These are phyloP conservation scores for Eclectus roratus DNA, from an alignment of 2,113 vertebrate species.

Conservation along the genomic window DNA sequence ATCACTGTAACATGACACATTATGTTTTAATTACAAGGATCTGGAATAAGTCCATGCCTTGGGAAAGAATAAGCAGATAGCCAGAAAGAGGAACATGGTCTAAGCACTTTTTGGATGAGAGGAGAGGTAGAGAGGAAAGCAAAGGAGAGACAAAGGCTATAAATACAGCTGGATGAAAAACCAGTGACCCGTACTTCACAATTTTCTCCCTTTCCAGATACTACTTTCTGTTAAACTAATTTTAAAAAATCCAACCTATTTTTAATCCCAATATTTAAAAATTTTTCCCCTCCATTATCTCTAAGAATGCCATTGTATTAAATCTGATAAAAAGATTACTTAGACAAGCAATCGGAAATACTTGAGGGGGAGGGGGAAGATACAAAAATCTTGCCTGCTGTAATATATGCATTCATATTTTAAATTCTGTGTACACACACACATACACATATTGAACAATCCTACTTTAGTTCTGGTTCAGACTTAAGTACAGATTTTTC, in stretches of 20 bases:
- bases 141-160: not conserved
- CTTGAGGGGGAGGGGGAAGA: rapidly evolving
- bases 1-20: not conserved
- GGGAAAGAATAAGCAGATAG: not conserved
- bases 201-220: not conserved
- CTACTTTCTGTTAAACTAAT: not conserved
- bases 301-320: not conserved
- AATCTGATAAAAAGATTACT: not conserved
- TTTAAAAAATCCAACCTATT: not conserved
- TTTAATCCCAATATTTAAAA: not conserved
- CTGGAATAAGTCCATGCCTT: not conserved
- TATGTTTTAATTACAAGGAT: not conserved
- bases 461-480: not conserved
- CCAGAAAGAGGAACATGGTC: not conserved
- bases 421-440: not conserved
- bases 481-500: not conserved
- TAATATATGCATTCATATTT: not conserved
- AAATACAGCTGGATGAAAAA: not conserved
- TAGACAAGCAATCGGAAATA: not conserved
- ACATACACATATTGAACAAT: not conserved
- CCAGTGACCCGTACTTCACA: rapidly evolving
- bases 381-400: not conserved
- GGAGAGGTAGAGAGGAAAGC: not conserved
- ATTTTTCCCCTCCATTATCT: not conserved
- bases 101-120: not conserved